Conservation (phyloP, 2,888 invertebrate species). For the Punctoribates punctum region DNA sequence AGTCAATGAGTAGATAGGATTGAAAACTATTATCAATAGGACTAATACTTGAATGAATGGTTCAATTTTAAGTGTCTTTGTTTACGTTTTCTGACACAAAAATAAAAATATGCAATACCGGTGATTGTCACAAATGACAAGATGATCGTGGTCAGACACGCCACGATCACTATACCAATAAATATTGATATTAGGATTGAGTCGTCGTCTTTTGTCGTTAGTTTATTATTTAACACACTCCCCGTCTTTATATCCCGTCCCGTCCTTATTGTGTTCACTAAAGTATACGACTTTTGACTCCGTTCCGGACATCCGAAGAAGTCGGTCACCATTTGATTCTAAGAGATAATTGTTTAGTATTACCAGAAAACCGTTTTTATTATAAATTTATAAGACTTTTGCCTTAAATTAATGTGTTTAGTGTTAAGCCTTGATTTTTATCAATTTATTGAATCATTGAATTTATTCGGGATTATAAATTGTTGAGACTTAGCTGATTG, state of each 20-base stretch:
- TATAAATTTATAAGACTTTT: no score
- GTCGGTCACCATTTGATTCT: conserved; percentile 41
- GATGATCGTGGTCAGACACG: conserved; percentile 37
- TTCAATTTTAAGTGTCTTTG: neutral
- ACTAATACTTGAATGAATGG: neutral
- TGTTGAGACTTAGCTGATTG: no score
- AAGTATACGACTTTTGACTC: neutral
- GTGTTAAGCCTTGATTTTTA: no score
- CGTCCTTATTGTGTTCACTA: neutral
- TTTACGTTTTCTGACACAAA: neutral
- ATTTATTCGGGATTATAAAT: no score
- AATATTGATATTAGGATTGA: conserved; percentile 41
- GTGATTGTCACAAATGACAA: conserved; percentile 37
- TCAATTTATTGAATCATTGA: no score
- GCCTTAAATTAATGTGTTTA: no score
- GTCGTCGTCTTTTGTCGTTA: conserved; percentile 27
- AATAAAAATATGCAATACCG: conserved; percentile 37
- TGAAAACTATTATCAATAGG: neutral
- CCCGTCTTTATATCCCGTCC: neutral
- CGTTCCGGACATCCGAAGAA: conserved; percentile 40
- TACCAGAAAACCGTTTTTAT: no score
- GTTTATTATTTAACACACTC: neutral
- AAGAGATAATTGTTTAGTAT: neutral
- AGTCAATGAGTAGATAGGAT: neutral
- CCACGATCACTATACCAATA: conserved; percentile 40